Percentiles rank a stretch among this genome's conserved stretches.
These are phyloP conservation scores for Gobius niger DNA, from an alignment of 2,113 vertebrate species.

Conservation along the genomic window DNA sequence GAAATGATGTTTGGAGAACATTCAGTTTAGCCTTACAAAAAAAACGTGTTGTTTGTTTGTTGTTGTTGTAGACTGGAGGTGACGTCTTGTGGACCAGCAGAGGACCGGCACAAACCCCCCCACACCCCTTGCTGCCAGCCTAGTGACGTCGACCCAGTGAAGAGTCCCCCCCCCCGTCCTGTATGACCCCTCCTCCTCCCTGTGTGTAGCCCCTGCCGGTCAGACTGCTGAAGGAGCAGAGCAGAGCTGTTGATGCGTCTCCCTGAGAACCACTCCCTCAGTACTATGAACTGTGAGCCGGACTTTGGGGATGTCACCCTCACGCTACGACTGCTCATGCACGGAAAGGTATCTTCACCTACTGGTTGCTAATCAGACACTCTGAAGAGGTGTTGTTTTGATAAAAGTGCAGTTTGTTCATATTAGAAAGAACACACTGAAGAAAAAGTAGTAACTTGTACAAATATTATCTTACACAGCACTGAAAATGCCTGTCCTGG, in stretches of 20 bases:
- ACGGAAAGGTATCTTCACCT: conserved; percentile 81
- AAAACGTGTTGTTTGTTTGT: background rate
- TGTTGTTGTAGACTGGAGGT: conserved; percentile 47
- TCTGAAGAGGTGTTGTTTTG: background rate
- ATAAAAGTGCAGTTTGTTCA: background rate
- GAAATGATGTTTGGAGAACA: conserved; percentile 33
- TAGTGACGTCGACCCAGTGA: conserved; percentile 18
- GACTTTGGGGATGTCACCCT: conserved; percentile 88
- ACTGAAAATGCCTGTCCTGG: too few species aligned
- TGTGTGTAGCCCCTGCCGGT: background rate
- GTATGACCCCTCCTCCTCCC: background rate
- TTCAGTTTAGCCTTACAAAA: background rate
- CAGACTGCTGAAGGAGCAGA: conserved; percentile 57
- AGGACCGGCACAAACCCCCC: conserved; percentile 55
- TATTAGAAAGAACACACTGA: too few species aligned
- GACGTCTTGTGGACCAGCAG: conserved; percentile 53
- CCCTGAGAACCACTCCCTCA: conserved; percentile 73
- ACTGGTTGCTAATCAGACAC: conserved; percentile 22
- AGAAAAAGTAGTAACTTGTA: too few species aligned
- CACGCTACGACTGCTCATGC: conserved; percentile 93
- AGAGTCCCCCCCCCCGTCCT: background rate
- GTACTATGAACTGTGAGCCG: conserved; percentile 79
- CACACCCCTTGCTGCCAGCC: conserved; percentile 16
- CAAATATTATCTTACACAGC: too few species aligned
- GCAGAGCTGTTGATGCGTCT: conserved; percentile 72